Evolutionary conservation across 2,888 invertebrate genomes (phyloP).

Genomic region (Arctia plantaginis): DNA sequence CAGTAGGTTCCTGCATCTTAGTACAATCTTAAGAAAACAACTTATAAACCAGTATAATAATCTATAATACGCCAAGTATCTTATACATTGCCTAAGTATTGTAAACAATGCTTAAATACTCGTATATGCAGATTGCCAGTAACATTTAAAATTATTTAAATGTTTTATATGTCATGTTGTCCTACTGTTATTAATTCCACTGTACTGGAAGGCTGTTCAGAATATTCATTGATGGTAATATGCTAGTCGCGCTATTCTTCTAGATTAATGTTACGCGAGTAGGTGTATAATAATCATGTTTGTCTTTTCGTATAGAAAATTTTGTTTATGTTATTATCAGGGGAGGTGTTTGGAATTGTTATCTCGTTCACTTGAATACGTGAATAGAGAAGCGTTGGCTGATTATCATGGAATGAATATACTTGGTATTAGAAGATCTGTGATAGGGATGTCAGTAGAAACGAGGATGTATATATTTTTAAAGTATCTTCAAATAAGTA

Average conservation of each 20-base stretch:
- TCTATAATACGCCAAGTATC: too few species aligned
- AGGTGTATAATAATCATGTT: constrained; percentile 2
- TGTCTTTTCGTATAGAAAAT: neutral
- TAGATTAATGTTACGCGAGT: constrained; percentile 10
- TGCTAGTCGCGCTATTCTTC: constrained; percentile 18
- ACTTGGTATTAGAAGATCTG: neutral
- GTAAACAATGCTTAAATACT: too few species aligned
- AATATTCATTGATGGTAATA: constrained; percentile 44
- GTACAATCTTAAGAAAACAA: too few species aligned
- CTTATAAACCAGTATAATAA: too few species aligned
- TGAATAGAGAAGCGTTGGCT: neutral
- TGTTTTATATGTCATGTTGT: neutral
- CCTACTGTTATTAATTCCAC: constrained; percentile 17
- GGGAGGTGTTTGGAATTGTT: neutral
- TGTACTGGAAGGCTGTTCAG: constrained; percentile 9
- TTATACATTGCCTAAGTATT: too few species aligned
- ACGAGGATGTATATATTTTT: too few species aligned
- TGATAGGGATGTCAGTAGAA: neutral
- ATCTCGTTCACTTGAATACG: neutral
- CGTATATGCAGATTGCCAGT: too few species aligned
- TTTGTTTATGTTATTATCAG: constrained; percentile 1
- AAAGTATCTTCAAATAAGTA: too few species aligned
- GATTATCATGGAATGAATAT: neutral
- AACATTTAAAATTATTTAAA: neutral
- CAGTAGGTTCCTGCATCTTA: too few species aligned